Evolutionary conservation across 1,140 invertebrate species (phyloP).

Genomic region (Bilobella aurantiaca): DNA sequence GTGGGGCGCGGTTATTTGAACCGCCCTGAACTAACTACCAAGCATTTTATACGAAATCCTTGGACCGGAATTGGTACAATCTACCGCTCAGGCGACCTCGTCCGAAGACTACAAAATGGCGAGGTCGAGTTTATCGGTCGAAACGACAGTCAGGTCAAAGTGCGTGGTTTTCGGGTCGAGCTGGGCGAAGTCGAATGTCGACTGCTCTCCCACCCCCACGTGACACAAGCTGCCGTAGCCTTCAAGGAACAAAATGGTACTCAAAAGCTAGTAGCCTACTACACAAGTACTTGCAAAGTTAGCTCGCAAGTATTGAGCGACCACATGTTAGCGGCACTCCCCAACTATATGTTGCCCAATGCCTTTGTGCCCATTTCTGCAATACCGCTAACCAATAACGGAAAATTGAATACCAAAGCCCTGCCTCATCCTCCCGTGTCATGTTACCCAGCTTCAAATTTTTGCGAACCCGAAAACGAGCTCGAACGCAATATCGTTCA

Average conservation of each 20-base stretch:
- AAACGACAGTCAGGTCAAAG: conserved; percentile 8
- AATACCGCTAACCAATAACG: background rate
- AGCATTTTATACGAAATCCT: conserved; percentile 10
- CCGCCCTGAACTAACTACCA: background rate
- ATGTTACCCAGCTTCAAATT: background rate
- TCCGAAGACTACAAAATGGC: background rate
- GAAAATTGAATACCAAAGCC: background rate
- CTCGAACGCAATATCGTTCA: background rate
- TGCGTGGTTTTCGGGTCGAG: conserved; percentile 11
- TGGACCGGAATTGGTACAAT: background rate
- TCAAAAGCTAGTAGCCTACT: background rate
- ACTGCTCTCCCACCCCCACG: background rate
- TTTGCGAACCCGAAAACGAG: background rate
- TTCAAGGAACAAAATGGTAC: background rate
- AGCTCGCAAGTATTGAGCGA: background rate
- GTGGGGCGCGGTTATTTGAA: conserved; percentile 12
- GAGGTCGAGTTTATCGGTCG: conserved; percentile 1
- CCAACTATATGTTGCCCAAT: background rate
- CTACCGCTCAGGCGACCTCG: conserved; percentile 2
- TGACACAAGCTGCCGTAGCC: background rate
- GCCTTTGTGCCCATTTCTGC: background rate
- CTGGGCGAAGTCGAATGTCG: conserved; percentile 1
- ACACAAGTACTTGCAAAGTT: background rate
- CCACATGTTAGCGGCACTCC: background rate
- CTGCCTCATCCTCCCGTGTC: background rate